Evolutionary conservation across 2,113 vertebrate species (phyloP), one percentile per base, ranked within the genome.

Genomic region (Melanerpes formicivorus): DNA sequence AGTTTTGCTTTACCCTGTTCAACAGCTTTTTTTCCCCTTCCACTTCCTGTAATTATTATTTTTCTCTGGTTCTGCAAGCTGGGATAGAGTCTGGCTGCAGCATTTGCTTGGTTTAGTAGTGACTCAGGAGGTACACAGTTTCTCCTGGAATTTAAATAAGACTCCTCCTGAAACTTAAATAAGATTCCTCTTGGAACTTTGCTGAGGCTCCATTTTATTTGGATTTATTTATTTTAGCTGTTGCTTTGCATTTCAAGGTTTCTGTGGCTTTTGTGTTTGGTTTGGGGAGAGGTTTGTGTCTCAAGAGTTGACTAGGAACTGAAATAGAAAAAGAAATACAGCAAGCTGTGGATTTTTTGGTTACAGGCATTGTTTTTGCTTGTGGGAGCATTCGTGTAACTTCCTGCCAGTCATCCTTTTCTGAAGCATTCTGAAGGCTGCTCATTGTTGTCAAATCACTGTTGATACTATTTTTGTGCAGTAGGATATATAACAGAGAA

Each of bases 281-380:
- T 71, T 80, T 74, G 25, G 27, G 37, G 42, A 80, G 67, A 85
- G 16, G 11, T 78, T 87, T 77, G 32, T 79, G 13, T 82, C 64
- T 91, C 62, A 56, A 71, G 37, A n/a, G 8, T 22, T 84, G 48
- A 75, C 75, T 93, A 91, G 91, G 66, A 81, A 77, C 17, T n/a
- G 69, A 94, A 88, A 95, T 27, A 80, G 62, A 10, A 86, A 84
- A 76, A 87, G 69, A 23, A 87, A 54, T 46, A 5, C 19, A 21
- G 11, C 11, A 14, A 26, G 40, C 42, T 83, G 52, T 87, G 93
- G 56, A 90, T 65, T 88, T 90, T 84, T 72, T 85, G 21, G 82
- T 95, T 50, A 70, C 19, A 50, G 65, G 70, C 70, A 84, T 78
- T 88, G 72, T 58, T 81, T 87, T 85, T 90, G 55, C 63, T 90